Evolutionary conservation across 2,888 invertebrate species (phyloP).

Genomic region (Troides helena): DNA sequence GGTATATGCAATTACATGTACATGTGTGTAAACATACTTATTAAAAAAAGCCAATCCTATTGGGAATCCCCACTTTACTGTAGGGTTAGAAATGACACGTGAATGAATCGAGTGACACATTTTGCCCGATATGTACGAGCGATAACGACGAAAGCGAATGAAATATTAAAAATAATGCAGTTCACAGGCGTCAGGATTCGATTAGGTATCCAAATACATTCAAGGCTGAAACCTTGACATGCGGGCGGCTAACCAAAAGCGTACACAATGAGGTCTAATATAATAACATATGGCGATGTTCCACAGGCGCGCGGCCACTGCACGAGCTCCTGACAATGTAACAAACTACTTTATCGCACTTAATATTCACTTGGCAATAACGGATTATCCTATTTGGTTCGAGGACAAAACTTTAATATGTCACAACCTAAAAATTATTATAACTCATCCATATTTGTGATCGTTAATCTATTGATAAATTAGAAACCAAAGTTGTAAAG

Average conservation of each 20-base stretch:
- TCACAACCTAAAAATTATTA: not conserved
- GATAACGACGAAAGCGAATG: not conserved
- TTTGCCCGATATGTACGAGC: not conserved
- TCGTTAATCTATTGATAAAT: not conserved
- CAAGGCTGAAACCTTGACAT: slow-evolving; percentile 60
- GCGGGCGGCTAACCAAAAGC: slow-evolving; percentile 46
- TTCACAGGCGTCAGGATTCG: slow-evolving; percentile 41
- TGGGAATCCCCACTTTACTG: too few species aligned
- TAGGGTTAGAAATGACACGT: not conserved
- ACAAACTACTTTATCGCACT: slow-evolving; percentile 5
- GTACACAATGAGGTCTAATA: slow-evolving; percentile 37
- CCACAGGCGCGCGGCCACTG: slow-evolving; percentile 8
- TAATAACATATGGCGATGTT: slow-evolving; percentile 38
- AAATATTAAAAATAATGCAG: slow-evolving; percentile 19
- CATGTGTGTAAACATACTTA: too few species aligned
- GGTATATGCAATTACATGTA: too few species aligned
- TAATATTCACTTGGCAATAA: slow-evolving; percentile 15
- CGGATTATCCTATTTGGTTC: slow-evolving; percentile 6
- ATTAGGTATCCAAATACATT: slow-evolving; percentile 48
- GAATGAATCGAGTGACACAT: not conserved
- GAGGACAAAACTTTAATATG: not conserved
- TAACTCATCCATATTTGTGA: not conserved
- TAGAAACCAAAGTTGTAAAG: too few species aligned
- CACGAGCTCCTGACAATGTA: slow-evolving; percentile 10
- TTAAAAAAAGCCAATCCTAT: too few species aligned